Base-by-base conservation (phyloP, 53 echinoderm and acorn worm species). In the Paelopatides confundens region DNA sequence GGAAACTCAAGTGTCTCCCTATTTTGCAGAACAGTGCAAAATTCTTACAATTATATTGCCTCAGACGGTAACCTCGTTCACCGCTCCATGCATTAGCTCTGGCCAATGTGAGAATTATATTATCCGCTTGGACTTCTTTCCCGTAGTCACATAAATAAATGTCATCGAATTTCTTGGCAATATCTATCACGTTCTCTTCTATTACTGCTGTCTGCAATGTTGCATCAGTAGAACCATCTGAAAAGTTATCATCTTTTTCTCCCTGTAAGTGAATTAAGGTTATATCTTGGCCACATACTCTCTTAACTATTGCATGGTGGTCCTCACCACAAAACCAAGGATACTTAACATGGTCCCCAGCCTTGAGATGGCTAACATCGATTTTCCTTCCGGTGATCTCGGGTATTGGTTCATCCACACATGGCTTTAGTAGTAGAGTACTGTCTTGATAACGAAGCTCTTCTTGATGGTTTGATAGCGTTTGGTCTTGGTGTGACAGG, bases 251-350 rank as follows among this genome's bases (percentile, higher is more conserved):
- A 21, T 54, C 54, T 54, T 17, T 54, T 54, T 34, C 35, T 28
- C 31, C 67, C 17, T 66, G 67, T 30, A 9, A 66, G 67, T 66
- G 67, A 14, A 66, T 30, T 66, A 66, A 34, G 5, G 29, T 26
- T 12, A 66, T 17, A 28, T 26, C 13, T 24, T 31, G 15, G 21
- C 12, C 3, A 12, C 2, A 26, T 3, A 77, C 30, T 4, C 7
- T 15, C 50, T 77, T 49, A 28, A 77, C 78, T 8, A 77, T 49
- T 29, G 28, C 78, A n/a, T 77, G 78, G n/a, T 77, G 78, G 18
- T 77, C 15, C 2, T 50, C 39, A 0, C 29, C 29, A 29, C n/a
- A 8, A 15, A 14, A 6, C 30, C 50, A 14, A 30, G 23, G 31
- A 15, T 29, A 77, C 50, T 30, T 46, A 6, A 77, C 24, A 28